Evolutionary conservation across 2,888 invertebrate species (phyloP).

Genomic region (Mythimna loreyi): DNA sequence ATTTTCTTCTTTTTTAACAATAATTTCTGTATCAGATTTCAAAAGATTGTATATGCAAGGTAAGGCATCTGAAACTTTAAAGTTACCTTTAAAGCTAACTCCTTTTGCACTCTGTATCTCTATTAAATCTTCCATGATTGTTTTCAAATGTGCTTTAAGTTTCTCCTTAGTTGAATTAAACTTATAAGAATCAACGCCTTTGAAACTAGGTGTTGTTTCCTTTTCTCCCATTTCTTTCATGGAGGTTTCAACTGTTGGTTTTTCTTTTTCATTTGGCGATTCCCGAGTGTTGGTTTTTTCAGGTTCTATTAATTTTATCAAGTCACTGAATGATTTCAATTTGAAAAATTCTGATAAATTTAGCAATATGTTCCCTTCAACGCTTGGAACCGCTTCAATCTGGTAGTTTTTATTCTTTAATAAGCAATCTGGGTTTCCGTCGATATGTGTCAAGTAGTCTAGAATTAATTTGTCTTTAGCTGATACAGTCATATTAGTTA

Average conservation of each 20-base stretch:
- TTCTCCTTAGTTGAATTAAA: slow-evolving; percentile 76
- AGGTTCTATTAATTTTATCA: slow-evolving; percentile 73
- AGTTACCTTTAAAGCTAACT: slow-evolving; percentile 63
- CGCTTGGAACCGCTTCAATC: slow-evolving; percentile 58
- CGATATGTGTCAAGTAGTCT: slow-evolving; percentile 80
- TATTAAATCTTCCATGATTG: slow-evolving; percentile 80
- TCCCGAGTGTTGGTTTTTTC: slow-evolving; percentile 26
- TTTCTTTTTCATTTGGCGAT: slow-evolving; percentile 14
- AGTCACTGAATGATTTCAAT: slow-evolving; percentile 81
- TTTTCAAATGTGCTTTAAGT: slow-evolving; percentile 81
- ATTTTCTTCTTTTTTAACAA: slow-evolving; percentile 39
- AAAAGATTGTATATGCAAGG: slow-evolving; percentile 84
- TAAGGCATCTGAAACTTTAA: slow-evolving; percentile 77
- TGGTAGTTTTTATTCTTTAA: slow-evolving; percentile 65
- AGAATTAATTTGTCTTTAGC: slow-evolving; percentile 82
- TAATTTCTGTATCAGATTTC: slow-evolving; percentile 60
- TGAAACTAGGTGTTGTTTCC: neutral
- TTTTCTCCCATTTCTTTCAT: slow-evolving; percentile 1
- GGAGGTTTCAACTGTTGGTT: slow-evolving; percentile 8
- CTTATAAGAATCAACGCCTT: slow-evolving; percentile 39
- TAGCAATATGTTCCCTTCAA: slow-evolving; percentile 80
- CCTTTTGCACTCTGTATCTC: slow-evolving; percentile 79
- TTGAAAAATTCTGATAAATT: slow-evolving; percentile 84
- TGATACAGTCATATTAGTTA: slow-evolving; percentile 71
- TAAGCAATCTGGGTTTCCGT: slow-evolving; percentile 77